phyloP scores from a whole-genome alignment of 2,888 invertebrate species.

The Papilio demoleus region DNA sequence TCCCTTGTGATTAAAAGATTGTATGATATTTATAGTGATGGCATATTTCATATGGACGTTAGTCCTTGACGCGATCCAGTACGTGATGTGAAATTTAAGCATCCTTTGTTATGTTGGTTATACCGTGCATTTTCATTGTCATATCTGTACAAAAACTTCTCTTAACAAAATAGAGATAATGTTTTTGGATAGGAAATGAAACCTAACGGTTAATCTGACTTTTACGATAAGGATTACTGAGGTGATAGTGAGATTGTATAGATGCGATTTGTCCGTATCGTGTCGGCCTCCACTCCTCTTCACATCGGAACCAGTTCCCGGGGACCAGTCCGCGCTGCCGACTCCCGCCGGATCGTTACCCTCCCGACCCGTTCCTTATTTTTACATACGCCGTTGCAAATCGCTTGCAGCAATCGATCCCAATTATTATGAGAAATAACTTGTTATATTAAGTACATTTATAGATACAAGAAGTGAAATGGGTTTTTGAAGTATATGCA shows the following conservation, averaged over 20 bases:
- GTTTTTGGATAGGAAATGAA: no score
- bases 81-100: constrained; percentile 38
- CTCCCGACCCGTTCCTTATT: constrained; percentile 45
- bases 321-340: constrained; percentile 66
- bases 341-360: constrained; percentile 49
- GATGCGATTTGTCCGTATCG: constrained; percentile 40
- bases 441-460: neutral
- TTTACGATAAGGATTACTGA: constrained; percentile 22
- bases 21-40: constrained; percentile 32
- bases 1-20: constrained; percentile 6
- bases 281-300: constrained; percentile 52
- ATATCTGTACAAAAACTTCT: no score
- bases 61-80: constrained; percentile 39
- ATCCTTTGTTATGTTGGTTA: constrained; percentile 16
- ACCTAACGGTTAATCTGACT: no score
- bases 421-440: constrained; percentile 9
- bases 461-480: neutral
- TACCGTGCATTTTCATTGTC: no score
- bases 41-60: constrained; percentile 28
- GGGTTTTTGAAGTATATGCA: neutral
- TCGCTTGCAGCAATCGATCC: constrained; percentile 18
- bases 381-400: constrained; percentile 46
- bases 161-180: no score
- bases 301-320: constrained; percentile 58
- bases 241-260: constrained; percentile 39